Evolutionary conservation across 2,797 vertebrate species (phyloP).

Genomic region (Clamator glandarius): DNA sequence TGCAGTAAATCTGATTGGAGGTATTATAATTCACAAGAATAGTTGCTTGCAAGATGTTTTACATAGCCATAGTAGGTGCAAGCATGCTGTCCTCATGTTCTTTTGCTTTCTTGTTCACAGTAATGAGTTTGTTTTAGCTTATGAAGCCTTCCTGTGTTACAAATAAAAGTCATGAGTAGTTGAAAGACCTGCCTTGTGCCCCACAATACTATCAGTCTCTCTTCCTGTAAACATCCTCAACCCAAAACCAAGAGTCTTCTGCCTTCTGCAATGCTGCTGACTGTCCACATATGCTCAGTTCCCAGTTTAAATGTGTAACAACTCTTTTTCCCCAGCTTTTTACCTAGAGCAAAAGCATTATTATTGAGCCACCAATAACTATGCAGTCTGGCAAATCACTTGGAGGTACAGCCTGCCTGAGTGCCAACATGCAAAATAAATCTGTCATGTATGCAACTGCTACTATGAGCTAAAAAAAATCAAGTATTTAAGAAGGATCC

Average conservation of each 20-base stretch:
- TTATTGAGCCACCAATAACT: neutral
- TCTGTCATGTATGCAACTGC: neutral
- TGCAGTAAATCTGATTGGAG: neutral
- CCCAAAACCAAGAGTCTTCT: neutral
- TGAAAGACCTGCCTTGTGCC: slow-evolving; percentile 1
- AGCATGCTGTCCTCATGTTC: neutral
- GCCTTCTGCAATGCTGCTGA: neutral
- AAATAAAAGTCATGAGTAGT: neutral
- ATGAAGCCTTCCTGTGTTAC: neutral
- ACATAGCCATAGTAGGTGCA: neutral
- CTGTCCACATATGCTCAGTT: neutral
- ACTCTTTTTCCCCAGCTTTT: neutral
- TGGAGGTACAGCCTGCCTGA: neutral
- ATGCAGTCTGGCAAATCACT: neutral
- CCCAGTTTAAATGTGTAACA: neutral
- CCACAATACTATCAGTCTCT: neutral
- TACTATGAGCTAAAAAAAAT: neutral
- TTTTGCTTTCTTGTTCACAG: neutral
- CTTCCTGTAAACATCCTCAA: neutral
- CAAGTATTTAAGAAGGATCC: neutral
- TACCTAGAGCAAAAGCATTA: neutral
- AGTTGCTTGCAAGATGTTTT: neutral
- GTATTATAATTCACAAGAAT: neutral
- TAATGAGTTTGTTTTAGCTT: neutral
- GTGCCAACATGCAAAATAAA: neutral